Conservation (phyloP, 2,113 vertebrate genomes). For the Panthera tigris region DNA sequence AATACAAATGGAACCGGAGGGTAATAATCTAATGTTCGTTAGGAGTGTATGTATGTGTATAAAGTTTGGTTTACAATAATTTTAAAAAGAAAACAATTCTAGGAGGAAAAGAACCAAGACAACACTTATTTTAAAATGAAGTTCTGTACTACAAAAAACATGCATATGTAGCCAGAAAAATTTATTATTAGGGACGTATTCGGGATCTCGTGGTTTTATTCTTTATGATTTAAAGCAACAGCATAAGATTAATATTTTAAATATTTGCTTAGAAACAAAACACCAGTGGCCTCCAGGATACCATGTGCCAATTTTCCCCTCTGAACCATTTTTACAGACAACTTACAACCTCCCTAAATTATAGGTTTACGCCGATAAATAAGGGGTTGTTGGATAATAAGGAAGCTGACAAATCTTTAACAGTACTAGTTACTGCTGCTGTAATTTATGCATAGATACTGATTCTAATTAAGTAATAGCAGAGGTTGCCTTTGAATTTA, state of each 20-base stretch:
- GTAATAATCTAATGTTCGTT: constrained; percentile 9
- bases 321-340: constrained; percentile 62
- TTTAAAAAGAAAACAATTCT: constrained; percentile 32
- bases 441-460: constrained; percentile 79
- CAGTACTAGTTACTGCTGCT: constrained; percentile 70
- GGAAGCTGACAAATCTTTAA: constrained; percentile 73
- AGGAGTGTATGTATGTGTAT: neutral
- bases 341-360: constrained; percentile 62
- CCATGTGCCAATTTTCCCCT: neutral
- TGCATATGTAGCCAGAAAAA: neutral
- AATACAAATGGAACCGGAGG: constrained; percentile 1
- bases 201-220: constrained; percentile 20
- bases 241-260: constrained; percentile 33
- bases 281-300: neutral
- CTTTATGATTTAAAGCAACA: neutral
- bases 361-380: constrained; percentile 65
- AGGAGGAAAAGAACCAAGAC: constrained; percentile 31
- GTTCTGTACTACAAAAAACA: constrained; percentile 56
- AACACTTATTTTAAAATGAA: constrained; percentile 54
- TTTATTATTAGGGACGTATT: constrained; percentile 38
- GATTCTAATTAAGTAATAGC: constrained; percentile 85
- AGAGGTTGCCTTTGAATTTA: constrained; percentile 84
- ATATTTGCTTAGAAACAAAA: constrained; percentile 60
- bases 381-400: constrained; percentile 43
- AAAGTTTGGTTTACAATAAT: constrained; percentile 15